Conservation (phyloP, 2,113 vertebrate species). For the Pterocles burchelli region DNA sequence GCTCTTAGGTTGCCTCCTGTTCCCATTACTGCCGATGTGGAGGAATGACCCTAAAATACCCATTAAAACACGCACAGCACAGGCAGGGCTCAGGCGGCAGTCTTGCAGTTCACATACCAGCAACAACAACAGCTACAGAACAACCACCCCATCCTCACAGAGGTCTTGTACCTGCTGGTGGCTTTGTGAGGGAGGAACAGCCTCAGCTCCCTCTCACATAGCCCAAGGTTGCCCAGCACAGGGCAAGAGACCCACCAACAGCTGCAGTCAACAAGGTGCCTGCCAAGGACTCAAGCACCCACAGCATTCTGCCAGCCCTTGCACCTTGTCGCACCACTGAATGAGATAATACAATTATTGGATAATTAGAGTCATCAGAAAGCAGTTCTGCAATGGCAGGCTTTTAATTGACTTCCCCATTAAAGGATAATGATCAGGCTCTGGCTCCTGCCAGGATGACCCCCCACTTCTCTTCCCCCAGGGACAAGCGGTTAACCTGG, state of each 20-base stretch:
- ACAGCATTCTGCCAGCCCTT: neutral
- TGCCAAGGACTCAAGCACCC: neutral
- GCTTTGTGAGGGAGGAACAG: neutral
- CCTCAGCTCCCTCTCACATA: neutral
- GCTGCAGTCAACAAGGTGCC: neutral
- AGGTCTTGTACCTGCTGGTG: neutral
- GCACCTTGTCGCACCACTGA: neutral
- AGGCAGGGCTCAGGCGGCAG: neutral
- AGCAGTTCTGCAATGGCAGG: slow-evolving; percentile 52
- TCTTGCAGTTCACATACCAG: neutral
- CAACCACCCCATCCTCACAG: neutral
- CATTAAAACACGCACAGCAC: neutral
- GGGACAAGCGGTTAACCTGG: neutral
- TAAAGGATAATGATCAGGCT: slow-evolving; percentile 61
- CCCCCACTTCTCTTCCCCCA: neutral
- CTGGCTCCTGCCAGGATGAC: slow-evolving; percentile 4
- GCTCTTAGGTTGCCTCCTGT: neutral
- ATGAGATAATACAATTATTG: slow-evolving; percentile 60
- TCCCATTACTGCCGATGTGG: neutral
- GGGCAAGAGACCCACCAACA: neutral
- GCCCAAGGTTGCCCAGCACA: neutral
- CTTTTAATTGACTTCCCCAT: slow-evolving; percentile 70
- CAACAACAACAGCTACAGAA: neutral
- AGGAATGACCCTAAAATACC: neutral
- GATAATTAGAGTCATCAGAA: slow-evolving; percentile 69